A percentile compares a stretch with the other conserved stretches of the same genome.
These are phyloP conservation scores for Mythimna impura DNA, from an alignment of 2,888 invertebrate genomes.

Conservation along the genomic window DNA sequence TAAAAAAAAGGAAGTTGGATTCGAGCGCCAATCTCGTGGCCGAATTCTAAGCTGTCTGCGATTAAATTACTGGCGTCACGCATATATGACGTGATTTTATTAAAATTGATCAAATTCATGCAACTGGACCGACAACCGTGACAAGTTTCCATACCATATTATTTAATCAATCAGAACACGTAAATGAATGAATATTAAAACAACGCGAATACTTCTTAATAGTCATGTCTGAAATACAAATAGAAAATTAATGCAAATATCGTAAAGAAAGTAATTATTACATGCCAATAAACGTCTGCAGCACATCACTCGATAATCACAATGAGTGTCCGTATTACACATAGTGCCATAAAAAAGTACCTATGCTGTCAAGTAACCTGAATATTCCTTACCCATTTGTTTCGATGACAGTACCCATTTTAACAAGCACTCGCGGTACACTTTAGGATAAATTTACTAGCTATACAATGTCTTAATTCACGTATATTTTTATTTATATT, in stretches of 20 bases:
- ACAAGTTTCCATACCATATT: neutral
- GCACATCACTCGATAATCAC: constrained; percentile 36
- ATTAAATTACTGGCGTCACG: neutral
- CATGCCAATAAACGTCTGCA: constrained; percentile 38
- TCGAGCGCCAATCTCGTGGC: neutral
- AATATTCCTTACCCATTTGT: constrained; percentile 79
- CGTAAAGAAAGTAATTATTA: constrained; percentile 43
- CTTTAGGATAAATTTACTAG: constrained; percentile 65
- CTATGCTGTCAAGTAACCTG: constrained; percentile 24
- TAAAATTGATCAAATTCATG: constrained; percentile 1
- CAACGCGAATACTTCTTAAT: constrained; percentile 18
- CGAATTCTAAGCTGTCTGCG: neutral
- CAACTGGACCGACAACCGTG: neutral
- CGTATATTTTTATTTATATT: constrained; percentile 67
- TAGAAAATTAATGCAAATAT: constrained; percentile 35
- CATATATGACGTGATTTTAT: neutral
- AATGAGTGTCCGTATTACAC: constrained; percentile 20
- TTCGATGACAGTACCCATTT: constrained; percentile 79
- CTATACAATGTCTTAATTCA: constrained; percentile 66
- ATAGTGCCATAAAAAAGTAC: constrained; percentile 22
- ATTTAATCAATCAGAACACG: constrained; percentile 27
- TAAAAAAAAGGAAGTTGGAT: neutral
- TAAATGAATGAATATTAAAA: constrained; percentile 18
- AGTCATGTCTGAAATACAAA: constrained; percentile 31
- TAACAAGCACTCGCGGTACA: constrained; percentile 66